Evolutionary conservation across 2,113 vertebrate species (phyloP), one percentile per base, ranked within the genome.

Genomic region (Parus major): DNA sequence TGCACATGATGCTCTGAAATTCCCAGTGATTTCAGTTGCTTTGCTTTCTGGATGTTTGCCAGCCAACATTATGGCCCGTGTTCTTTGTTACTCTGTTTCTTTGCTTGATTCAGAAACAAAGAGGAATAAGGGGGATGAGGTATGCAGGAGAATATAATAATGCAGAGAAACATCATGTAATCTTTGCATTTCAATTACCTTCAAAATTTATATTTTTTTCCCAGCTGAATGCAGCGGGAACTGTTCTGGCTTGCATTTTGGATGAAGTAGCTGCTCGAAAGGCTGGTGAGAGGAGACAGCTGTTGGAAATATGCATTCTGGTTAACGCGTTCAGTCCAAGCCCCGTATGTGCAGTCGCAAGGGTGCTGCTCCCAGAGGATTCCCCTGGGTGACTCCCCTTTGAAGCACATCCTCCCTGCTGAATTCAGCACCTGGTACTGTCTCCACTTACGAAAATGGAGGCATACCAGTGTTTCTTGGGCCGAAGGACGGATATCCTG

Each of bases 141-240:
- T 60, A 75, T 52, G 35, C 76, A 81, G 60, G 60, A 75, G 44
- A 59, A 81, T 66, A 90, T 81, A 92, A 80, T 6, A 60, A 52
- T 78, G 77, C 53, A 42, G 57, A 76, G 79, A 75, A 93, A 64
- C n/a, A 68, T 68, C 22, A 18, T 18, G 44, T 78, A 71, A 71
- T 83, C 76, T 86, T 93, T 41, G 69, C 72, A 71, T 95, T 95
- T 96, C 41, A 35, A 12, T 91, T 82, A 89, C 52, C 60, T 52
- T 63, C 21, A 6, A 11, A 39, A 39, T 28, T 39, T 35, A 20
- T 28, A 27, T 35, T 15, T 24, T 13, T 39, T 44, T 41, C 18
- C 9, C 27, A 79, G 33, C 42, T 49, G 42, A 87, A 44, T 23
- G 52, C 61, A 82, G 23, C 0, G 3, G 76, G 56, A 90, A 55